phyloP scores from a whole-genome alignment of 2,113 vertebrate genomes.

The Monopterus albus region DNA sequence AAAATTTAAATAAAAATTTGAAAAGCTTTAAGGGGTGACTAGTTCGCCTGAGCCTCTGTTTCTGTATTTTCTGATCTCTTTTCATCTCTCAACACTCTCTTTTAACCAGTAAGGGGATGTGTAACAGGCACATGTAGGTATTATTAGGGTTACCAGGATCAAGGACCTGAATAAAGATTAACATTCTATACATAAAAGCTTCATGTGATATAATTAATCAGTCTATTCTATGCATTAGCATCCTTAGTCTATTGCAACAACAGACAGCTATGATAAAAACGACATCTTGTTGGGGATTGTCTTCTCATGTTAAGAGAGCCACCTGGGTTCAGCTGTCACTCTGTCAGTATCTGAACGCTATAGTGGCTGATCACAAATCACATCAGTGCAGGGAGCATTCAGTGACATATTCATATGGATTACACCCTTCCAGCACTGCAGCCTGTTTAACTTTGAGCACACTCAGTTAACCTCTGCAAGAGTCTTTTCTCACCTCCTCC shows the following conservation, averaged over 20 bases:
- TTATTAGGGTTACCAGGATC: slow-evolving; percentile 57
- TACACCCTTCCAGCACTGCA: slow-evolving; percentile 33
- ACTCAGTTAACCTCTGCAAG: slow-evolving; percentile 4
- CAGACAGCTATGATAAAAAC: slow-evolving; percentile 28
- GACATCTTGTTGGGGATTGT: slow-evolving; percentile 29
- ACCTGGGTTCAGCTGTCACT: slow-evolving; percentile 25
- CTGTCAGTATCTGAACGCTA: background rate
- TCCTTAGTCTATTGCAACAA: slow-evolving; percentile 27
- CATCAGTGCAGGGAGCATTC: slow-evolving; percentile 26
- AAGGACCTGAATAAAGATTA: slow-evolving; percentile 71
- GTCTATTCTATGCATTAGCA: slow-evolving; percentile 41
- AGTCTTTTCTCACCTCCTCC: slow-evolving; percentile 28
- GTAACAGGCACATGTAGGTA: slow-evolving; percentile 81
- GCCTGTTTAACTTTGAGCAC: slow-evolving; percentile 24
- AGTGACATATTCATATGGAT: slow-evolving; percentile 21
- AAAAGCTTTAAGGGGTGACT: slow-evolving; percentile 25
- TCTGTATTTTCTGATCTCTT: background rate
- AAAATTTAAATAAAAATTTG: too few relatives aligned
- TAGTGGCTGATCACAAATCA: slow-evolving; percentile 21
- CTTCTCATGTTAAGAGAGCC: slow-evolving; percentile 24
- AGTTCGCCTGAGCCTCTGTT: background rate
- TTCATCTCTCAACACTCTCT: slow-evolving; percentile 12
- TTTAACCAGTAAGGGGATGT: slow-evolving; percentile 48
- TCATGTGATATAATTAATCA: slow-evolving; percentile 40
- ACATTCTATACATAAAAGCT: slow-evolving; percentile 52